phyloP scores from a whole-genome alignment of 2,797 vertebrate species.

The Mus spretus region DNA sequence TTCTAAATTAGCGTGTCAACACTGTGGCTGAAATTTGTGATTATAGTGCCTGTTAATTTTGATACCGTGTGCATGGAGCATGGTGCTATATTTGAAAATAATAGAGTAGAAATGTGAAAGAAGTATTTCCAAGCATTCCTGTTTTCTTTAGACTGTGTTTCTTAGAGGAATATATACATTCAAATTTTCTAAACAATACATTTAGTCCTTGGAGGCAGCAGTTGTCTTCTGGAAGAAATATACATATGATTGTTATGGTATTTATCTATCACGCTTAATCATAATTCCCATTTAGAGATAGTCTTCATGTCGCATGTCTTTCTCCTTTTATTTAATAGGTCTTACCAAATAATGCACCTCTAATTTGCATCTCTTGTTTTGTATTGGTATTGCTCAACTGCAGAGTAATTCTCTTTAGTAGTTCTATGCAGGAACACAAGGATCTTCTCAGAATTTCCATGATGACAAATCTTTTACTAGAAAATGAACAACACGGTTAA shows the following conservation, averaged over 20 bases:
- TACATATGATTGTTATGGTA: not conserved
- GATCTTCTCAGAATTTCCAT: not conserved
- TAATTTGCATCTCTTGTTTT: constrained; percentile 25
- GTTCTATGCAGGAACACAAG: not conserved
- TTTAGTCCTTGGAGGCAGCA: constrained; percentile 15
- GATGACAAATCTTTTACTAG: not conserved
- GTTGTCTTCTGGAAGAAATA: not conserved
- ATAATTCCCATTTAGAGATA: not conserved
- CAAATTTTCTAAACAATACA: constrained; percentile 39
- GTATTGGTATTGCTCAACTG: not conserved
- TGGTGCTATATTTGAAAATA: constrained; percentile 13
- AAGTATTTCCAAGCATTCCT: constrained; percentile 1
- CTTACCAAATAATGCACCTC: not conserved
- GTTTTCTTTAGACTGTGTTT: not conserved
- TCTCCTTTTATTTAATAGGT: not conserved
- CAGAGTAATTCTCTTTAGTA: not conserved
- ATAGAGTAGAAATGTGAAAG: constrained; percentile 2
- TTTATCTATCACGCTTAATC: constrained; percentile 10
- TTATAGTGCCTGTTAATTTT: not conserved
- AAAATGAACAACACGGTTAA: constrained; percentile 18
- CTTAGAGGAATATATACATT: not conserved
- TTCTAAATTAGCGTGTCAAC: not conserved
- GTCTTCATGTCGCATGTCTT: not conserved
- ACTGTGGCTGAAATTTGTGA: constrained; percentile 27
- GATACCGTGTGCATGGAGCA: not conserved